phyloP scores from a whole-genome alignment of 64 coral and sea anemone genomes.

The Cladopsammia gracilis region DNA sequence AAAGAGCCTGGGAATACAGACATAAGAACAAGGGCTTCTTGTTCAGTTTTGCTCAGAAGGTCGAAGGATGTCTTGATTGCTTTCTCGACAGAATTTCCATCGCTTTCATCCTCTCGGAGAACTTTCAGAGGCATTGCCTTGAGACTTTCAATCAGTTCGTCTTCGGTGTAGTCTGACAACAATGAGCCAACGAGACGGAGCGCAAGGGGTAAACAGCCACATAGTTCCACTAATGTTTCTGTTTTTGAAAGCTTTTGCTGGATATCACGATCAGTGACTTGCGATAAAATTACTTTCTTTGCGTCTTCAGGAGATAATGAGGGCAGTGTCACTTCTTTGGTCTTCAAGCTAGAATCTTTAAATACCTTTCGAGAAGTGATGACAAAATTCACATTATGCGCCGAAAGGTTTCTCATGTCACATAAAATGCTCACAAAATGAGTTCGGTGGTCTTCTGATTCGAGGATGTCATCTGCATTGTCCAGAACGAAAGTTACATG shows the following conservation, averaged over 20 bases:
- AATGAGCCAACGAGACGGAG: constrained; percentile 56
- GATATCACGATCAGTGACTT: background rate
- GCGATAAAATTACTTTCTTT: background rate
- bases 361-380: constrained; percentile 40
- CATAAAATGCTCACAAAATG: constrained; percentile 36
- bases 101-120: constrained; percentile 10
- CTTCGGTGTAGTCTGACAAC: constrained; percentile 30
- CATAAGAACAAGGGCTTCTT: constrained; percentile 16
- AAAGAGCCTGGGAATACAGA: constrained; percentile 42
- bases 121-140: background rate
- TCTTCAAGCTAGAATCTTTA: background rate
- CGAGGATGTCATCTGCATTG: constrained; percentile 40
- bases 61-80: constrained; percentile 50
- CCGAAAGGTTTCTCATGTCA: constrained; percentile 54
- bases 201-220: constrained; percentile 48
- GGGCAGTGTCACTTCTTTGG: background rate
- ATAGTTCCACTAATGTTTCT: constrained; percentile 30
- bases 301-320: background rate
- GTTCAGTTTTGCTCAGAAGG: background rate
- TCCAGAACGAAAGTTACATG: constrained; percentile 44
- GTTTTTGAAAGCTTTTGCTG: background rate
- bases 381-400: constrained; percentile 31
- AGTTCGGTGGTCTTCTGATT: background rate
- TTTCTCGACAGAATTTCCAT: constrained; percentile 28
- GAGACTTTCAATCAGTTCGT: constrained; percentile 14